Evolutionary conservation across 2,888 invertebrate species (phyloP).

Genomic region (Andrena haemorrhoa): DNA sequence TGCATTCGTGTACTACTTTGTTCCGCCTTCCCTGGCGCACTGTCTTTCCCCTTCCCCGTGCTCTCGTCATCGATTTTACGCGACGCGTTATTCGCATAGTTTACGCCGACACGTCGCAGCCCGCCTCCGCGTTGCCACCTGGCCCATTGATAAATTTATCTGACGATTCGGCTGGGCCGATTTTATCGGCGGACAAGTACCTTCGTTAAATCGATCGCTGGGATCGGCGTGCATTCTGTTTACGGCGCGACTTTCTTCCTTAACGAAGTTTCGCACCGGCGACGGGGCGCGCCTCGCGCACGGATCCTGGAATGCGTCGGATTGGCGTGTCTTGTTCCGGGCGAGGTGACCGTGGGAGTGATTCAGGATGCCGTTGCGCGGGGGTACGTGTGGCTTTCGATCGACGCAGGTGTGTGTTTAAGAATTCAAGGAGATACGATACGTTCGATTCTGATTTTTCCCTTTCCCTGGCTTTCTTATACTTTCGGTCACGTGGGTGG

Average conservation of each 20-base stretch:
- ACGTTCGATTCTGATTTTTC: too few species aligned
- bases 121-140: conserved; percentile 57
- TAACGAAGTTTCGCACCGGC: background rate
- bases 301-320: background rate
- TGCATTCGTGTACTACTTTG: conserved; percentile 3
- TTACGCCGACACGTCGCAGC: conserved; percentile 57
- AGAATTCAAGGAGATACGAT: background rate
- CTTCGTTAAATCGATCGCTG: conserved; percentile 54
- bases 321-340: background rate
- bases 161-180: conserved; percentile 47
- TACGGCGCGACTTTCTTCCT: conserved; percentile 5
- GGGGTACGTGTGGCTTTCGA: background rate
- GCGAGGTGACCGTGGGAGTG: background rate
- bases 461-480: too few species aligned
- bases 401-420: background rate
- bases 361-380: background rate
- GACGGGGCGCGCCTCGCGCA: background rate
- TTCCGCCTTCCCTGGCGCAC: conserved; percentile 23
- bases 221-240: conserved; percentile 14
- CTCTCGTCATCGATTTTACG: conserved; percentile 66
- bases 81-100: conserved; percentile 67
- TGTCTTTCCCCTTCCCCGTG: background rate
- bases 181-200: conserved; percentile 55
- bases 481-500: too few species aligned
- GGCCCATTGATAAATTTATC: conserved; percentile 64